phyloP scores from a whole-genome alignment of 2,113 vertebrate species.

The Bombycilla garrulus region DNA sequence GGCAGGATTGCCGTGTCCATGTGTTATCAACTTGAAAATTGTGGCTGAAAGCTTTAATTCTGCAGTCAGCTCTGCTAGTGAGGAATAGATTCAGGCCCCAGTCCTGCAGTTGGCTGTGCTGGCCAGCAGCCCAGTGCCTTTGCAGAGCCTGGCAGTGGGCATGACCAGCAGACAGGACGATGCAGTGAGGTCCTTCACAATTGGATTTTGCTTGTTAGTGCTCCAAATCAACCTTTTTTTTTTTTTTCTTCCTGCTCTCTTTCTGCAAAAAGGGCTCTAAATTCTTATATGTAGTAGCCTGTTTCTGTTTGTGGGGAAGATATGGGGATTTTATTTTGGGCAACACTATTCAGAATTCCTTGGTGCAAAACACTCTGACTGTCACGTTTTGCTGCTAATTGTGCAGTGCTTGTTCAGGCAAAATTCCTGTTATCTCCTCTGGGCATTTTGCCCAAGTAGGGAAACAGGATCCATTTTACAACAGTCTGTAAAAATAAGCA shows the following conservation, averaged over 20 bases:
- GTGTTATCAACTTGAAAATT: slow-evolving; percentile 54
- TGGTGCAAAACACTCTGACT: neutral
- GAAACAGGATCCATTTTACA: neutral
- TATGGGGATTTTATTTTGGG: neutral
- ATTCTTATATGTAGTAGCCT: neutral
- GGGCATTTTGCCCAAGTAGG: slow-evolving; percentile 10
- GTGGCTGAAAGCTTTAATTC: slow-evolving; percentile 55
- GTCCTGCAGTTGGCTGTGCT: slow-evolving; percentile 9
- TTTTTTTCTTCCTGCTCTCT: rapidly evolving
- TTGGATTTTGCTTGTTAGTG: neutral
- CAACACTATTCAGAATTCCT: neutral
- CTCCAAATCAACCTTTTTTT: neutral
- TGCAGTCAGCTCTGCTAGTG: slow-evolving; percentile 13
- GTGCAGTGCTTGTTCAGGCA: neutral
- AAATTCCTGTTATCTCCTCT: neutral
- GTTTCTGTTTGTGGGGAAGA: neutral
- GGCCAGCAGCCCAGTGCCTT: neutral
- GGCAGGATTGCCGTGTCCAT: slow-evolving; percentile 17
- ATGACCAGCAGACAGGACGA: neutral
- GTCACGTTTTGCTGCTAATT: neutral
- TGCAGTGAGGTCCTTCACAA: neutral
- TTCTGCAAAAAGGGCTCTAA: neutral
- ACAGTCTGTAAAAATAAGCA: neutral
- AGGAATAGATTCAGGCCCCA: slow-evolving; percentile 12
- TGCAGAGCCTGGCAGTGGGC: neutral